Evolutionary conservation across 1,140 invertebrate species (phyloP).

Genomic region (Phymorhynchus buccinoides): DNA sequence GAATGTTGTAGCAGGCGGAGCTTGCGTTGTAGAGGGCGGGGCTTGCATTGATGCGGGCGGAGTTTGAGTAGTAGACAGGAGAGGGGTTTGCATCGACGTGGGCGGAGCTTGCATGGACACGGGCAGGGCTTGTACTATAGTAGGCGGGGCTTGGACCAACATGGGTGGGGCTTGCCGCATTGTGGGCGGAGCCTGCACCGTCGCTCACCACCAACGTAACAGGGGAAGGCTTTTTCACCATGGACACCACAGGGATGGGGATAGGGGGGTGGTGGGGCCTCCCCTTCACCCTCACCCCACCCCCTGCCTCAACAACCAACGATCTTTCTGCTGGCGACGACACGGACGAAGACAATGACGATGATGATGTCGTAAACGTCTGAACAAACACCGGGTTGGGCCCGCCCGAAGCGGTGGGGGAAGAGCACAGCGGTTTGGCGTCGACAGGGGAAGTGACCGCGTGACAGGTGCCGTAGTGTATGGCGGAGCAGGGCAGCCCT

Average conservation of each 20-base stretch:
- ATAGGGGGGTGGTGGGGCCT: background rate
- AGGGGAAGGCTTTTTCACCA: background rate
- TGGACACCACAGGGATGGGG: slow-evolving; percentile 15
- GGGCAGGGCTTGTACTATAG: too few relatives aligned
- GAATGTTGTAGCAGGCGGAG: too few relatives aligned
- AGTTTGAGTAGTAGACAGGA: too few relatives aligned
- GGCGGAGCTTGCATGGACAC: too few relatives aligned
- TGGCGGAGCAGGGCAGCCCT: slow-evolving; percentile 72
- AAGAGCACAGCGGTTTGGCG: slow-evolving; percentile 63
- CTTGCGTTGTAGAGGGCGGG: too few relatives aligned
- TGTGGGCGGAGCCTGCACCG: background rate
- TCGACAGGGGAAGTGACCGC: slow-evolving; percentile 70
- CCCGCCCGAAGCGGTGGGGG: slow-evolving; percentile 36
- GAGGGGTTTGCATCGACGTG: too few relatives aligned
- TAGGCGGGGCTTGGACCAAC: too few relatives aligned
- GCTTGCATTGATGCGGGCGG: too few relatives aligned
- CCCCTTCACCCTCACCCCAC: too few relatives aligned
- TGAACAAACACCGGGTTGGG: background rate
- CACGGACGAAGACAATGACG: background rate
- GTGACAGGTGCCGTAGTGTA: slow-evolving; percentile 78
- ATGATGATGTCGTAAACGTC: background rate
- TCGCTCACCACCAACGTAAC: background rate
- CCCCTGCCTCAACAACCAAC: background rate
- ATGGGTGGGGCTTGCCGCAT: background rate
- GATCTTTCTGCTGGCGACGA: too few relatives aligned